These are phyloP conservation scores for Meteorus sp. DNA, from an alignment of 1,140 invertebrate genomes.

Conservation along the genomic window DNA sequence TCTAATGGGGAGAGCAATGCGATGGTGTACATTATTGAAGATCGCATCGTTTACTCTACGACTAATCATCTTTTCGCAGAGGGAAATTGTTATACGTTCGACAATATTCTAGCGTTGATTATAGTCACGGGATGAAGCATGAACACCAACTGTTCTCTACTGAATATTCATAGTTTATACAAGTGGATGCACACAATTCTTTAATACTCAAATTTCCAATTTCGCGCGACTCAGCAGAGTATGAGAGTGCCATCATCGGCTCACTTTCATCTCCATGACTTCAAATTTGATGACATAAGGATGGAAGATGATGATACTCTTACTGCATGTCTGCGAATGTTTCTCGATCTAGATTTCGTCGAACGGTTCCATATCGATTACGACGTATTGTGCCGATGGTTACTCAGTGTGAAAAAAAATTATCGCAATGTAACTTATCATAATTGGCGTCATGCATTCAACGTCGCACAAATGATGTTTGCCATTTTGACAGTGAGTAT, in stretches of 20 bases:
- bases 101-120: too few relatives aligned
- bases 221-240: conserved; percentile 53
- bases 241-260: conserved; percentile 80
- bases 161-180: neutral
- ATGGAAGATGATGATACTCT: conserved; percentile 85
- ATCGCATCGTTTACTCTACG: too few relatives aligned
- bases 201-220: conserved; percentile 19
- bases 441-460: conserved; percentile 96
- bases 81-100: too few relatives aligned
- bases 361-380: conserved; percentile 91
- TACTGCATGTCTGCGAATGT: conserved; percentile 86
- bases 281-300: conserved; percentile 84
- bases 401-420: conserved; percentile 94
- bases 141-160: too few relatives aligned
- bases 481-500: conserved; percentile 81
- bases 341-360: conserved; percentile 87
- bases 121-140: too few relatives aligned
- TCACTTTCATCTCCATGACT: conserved; percentile 79
- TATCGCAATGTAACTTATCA: conserved; percentile 96
- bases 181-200: neutral
- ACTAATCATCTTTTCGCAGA: too few relatives aligned
- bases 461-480: conserved; percentile 96
- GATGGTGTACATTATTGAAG: too few relatives aligned
- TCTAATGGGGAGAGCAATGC: too few relatives aligned
- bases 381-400: conserved; percentile 84